phyloP scores from a whole-genome alignment of 2,113 vertebrate genomes.

The Mobula birostris region DNA sequence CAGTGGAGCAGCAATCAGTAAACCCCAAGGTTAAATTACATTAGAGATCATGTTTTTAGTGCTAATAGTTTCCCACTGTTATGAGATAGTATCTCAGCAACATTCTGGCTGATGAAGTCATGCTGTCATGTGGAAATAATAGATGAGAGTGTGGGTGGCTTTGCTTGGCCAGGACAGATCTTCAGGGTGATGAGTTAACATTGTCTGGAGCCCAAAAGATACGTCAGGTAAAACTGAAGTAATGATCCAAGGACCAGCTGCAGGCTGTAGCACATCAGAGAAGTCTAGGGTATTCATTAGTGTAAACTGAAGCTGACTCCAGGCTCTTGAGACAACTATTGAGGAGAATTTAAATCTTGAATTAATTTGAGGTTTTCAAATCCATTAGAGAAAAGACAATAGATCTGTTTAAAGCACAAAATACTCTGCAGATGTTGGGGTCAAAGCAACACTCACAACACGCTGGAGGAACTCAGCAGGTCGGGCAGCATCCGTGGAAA shows the following conservation, averaged over 20 bases:
- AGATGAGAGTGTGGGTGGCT: neutral
- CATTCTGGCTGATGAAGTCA: neutral
- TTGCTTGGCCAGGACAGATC: neutral
- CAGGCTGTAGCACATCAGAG: too few relatives aligned
- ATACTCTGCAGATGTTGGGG: too few relatives aligned
- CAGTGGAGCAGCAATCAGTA: neutral
- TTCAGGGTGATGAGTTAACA: constrained; percentile 5
- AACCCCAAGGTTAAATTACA: neutral
- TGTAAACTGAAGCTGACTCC: neutral
- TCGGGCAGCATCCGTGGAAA: too few relatives aligned
- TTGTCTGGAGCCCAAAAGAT: neutral
- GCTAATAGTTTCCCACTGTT: neutral
- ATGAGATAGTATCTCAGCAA: neutral
- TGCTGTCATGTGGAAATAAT: neutral
- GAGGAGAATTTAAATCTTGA: neutral
- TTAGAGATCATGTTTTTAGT: neutral
- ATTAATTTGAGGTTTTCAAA: neutral
- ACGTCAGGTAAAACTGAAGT: neutral
- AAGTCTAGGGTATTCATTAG: neutral
- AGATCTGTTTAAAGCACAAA: neutral
- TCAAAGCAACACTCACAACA: too few relatives aligned
- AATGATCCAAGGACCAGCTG: neutral
- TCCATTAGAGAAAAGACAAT: neutral
- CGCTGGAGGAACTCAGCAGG: too few relatives aligned
- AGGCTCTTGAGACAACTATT: neutral